Evolutionary conservation across 1,140 invertebrate species (phyloP).

Genomic region (Archivesica marissinica): DNA sequence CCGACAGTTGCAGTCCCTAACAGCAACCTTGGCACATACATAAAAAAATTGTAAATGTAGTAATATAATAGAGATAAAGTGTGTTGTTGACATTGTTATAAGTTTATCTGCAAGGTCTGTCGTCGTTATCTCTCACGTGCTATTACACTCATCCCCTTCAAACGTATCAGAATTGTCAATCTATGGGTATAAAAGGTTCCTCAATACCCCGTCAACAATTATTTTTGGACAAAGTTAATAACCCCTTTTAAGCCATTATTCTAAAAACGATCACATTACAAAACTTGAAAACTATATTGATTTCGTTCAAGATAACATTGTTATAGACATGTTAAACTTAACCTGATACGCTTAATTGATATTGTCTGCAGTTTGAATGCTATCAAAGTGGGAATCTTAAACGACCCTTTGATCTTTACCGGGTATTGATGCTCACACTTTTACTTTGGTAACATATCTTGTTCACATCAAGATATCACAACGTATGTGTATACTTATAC

Average conservation of each 20-base stretch:
- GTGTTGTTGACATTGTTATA: no score
- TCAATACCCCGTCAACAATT: background rate
- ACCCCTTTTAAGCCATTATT: constrained; percentile 17
- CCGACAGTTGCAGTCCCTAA: no score
- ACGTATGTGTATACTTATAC: no score
- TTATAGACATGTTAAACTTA: background rate
- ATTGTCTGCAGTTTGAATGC: background rate
- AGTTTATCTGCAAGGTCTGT: no score
- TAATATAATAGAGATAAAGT: no score
- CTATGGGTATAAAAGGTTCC: background rate
- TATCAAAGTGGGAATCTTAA: background rate
- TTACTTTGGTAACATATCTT: background rate
- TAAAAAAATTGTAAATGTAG: no score
- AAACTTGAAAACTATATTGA: constrained; percentile 9
- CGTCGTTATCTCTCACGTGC: background rate
- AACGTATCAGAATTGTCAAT: background rate
- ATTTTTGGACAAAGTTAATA: constrained; percentile 6
- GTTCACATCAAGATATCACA: background rate
- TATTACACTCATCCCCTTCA: background rate
- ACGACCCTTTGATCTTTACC: background rate
- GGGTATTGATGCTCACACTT: background rate
- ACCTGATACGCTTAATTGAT: background rate
- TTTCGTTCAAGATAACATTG: background rate
- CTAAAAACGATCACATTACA: constrained; percentile 12
- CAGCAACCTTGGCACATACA: no score